Conservation (phyloP, 2,888 invertebrate genomes). For the Caenorhabditis doughertyi region DNA sequence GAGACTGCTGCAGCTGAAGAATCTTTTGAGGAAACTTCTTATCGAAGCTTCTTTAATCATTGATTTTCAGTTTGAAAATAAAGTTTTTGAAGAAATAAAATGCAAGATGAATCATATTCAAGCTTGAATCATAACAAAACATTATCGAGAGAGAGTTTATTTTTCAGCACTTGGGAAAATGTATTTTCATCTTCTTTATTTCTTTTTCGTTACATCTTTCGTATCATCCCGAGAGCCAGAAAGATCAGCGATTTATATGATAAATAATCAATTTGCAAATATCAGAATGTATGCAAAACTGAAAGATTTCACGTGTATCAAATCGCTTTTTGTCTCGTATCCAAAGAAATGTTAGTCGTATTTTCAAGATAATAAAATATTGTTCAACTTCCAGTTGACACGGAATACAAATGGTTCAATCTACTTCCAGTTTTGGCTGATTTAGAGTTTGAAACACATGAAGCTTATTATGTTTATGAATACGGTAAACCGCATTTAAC, state of each 20-base stretch:
- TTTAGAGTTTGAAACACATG: background rate
- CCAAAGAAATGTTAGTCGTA: background rate
- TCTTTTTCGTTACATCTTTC: background rate
- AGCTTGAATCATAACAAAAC: background rate
- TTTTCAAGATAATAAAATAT: background rate
- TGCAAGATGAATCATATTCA: background rate
- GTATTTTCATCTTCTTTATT: background rate
- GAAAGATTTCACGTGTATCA: background rate
- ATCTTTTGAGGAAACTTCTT: slow-evolving; percentile 69
- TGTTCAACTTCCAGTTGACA: background rate
- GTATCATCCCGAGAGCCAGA: background rate
- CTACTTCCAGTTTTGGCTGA: background rate
- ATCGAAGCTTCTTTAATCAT: slow-evolving; percentile 61
- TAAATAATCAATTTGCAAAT: background rate
- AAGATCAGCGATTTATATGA: background rate
- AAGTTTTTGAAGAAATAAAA: background rate
- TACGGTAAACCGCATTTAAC: background rate
- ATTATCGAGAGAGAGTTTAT: background rate
- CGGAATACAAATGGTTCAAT: slow-evolving; percentile 1
- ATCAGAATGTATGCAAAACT: slow-evolving; percentile 2
- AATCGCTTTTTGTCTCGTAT: background rate
- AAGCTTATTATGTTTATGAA: background rate
- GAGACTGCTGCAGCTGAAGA: slow-evolving; percentile 56
- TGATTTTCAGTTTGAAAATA: background rate
- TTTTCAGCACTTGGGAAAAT: background rate